Conservation (phyloP, 2,797 vertebrate genomes). For the Aulostomus chinensis region DNA sequence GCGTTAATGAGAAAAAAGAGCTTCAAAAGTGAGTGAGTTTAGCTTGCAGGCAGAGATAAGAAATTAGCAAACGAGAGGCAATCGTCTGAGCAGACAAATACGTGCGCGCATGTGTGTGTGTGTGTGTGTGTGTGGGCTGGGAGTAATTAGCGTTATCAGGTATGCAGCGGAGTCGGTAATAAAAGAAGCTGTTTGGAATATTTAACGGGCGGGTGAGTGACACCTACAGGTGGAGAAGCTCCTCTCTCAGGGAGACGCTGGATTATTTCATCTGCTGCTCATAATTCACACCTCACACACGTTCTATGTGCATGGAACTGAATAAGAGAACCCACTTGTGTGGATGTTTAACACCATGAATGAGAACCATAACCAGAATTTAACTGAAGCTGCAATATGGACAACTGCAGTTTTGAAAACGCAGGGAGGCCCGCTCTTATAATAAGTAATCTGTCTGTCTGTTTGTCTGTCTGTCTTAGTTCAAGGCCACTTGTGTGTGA, state of each 20-base stretch:
- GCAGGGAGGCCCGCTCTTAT: no score
- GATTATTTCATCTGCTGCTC: no score
- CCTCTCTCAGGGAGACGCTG: not conserved
- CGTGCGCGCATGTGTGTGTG: not conserved
- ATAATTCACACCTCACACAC: no score
- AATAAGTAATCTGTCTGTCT: no score
- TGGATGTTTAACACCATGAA: no score
- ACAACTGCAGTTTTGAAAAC: no score
- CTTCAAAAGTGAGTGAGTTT: constrained; percentile 15
- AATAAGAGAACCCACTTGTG: no score
- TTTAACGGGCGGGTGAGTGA: constrained; percentile 21
- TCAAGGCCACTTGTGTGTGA: no score
- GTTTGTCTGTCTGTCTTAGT: no score
- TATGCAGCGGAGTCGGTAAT: not conserved
- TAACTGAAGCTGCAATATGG: no score
- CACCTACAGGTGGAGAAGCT: not conserved
- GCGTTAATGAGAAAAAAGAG: constrained; percentile 12
- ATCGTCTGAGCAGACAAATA: constrained; percentile 18
- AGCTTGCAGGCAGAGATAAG: constrained; percentile 29
- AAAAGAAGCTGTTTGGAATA: constrained; percentile 26
- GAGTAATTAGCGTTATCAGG: constrained; percentile 40
- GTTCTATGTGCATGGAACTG: no score
- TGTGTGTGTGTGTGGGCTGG: constrained; percentile 2
- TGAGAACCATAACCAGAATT: no score
- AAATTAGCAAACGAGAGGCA: constrained; percentile 23